These are phyloP conservation scores for Anguilla pacifica DNA, from an alignment of 2,797 vertebrate genomes.

Conservation along the genomic window DNA sequence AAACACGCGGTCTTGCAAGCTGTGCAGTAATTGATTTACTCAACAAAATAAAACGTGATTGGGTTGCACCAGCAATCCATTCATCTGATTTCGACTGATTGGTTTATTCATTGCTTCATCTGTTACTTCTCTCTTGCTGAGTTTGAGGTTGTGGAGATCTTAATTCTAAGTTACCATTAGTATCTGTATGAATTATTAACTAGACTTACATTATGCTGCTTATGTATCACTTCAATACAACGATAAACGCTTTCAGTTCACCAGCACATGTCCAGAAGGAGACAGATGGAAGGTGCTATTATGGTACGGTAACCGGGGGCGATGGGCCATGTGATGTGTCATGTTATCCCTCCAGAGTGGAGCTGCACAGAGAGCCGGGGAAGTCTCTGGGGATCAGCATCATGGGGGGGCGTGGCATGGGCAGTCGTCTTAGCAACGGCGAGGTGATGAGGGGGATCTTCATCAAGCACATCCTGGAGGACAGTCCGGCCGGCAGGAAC, in stretches of 20 bases:
- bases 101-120: neutral
- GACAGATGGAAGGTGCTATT: neutral
- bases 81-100: neutral
- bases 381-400: constrained; percentile 95
- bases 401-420: constrained; percentile 94
- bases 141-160: neutral
- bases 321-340: constrained; percentile 42
- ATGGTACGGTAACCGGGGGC: constrained; percentile 10
- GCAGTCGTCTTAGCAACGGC: constrained; percentile 87
- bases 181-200: neutral
- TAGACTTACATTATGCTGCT: neutral
- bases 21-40: neutral
- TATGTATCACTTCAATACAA: neutral
- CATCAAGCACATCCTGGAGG: constrained; percentile 91
- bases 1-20: neutral
- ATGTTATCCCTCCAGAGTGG: constrained; percentile 72
- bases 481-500: constrained; percentile 88
- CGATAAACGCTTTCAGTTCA: neutral
- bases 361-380: constrained; percentile 81
- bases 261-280: neutral
- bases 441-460: constrained; percentile 97
- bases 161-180: neutral
- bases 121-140: neutral
- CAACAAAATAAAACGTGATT: neutral
- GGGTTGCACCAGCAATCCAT: neutral